Percentiles rank a stretch among this genome's conserved stretches.
These are phyloP conservation scores for Philereme transversata DNA, from an alignment of 2,888 invertebrate species.

Conservation along the genomic window DNA sequence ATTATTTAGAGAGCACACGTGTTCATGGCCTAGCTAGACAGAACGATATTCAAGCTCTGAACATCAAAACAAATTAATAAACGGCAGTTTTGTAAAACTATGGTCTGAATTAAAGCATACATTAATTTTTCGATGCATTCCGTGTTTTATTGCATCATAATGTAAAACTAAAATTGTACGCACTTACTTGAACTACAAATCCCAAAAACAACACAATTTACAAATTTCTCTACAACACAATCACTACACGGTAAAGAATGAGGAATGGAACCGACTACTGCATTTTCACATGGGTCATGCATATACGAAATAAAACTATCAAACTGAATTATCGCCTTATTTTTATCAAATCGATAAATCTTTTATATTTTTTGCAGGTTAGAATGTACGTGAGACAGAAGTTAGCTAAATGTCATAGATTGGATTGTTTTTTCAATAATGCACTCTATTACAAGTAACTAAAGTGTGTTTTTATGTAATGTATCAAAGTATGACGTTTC, in stretches of 20 bases:
- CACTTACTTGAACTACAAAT: conserved; percentile 5
- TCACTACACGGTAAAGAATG: neutral
- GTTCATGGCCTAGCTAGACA: conserved; percentile 48
- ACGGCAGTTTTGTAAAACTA: conserved; percentile 3
- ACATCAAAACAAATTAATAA: conserved; percentile 6
- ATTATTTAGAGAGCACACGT: conserved; percentile 46
- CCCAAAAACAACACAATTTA: conserved; percentile 9
- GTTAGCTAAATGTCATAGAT: neutral
- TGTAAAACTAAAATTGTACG: neutral
- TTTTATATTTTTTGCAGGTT: neutral
- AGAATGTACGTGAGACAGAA: neutral
- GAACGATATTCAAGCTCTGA: conserved; percentile 15
- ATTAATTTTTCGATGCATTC: neutral
- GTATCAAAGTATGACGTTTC: neutral
- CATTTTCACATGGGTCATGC: neutral
- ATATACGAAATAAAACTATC: neutral
- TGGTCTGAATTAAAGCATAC: neutral
- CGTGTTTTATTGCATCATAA: conserved; percentile 1
- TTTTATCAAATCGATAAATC: neutral
- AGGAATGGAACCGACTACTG: neutral
- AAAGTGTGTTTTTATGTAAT: neutral
- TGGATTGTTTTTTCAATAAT: neutral
- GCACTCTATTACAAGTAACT: neutral
- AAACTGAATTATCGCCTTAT: neutral
- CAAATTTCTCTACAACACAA: neutral